Conservation (phyloP, 1,140 invertebrate genomes). For the Ptiloglossa arizonensis region DNA sequence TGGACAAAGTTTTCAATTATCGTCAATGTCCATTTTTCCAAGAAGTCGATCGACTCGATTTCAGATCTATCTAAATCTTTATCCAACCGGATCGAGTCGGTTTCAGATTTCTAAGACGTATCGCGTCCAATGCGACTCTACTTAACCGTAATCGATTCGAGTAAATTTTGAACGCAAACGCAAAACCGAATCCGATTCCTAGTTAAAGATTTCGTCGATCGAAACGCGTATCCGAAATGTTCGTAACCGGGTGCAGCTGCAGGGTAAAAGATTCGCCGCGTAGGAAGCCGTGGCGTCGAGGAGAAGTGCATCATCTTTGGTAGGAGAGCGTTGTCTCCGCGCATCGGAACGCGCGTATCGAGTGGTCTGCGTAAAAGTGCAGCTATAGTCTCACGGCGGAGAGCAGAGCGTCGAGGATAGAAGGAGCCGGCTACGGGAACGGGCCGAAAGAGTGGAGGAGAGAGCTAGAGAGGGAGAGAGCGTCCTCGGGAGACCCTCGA, state of each 20-base stretch:
- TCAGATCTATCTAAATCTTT: no score
- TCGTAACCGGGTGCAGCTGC: neutral
- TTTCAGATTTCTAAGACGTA: no score
- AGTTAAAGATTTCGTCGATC: no score
- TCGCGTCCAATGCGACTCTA: no score
- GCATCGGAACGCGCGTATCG: slow-evolving; percentile 49
- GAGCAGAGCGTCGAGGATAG: slow-evolving; percentile 9
- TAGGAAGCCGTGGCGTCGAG: neutral
- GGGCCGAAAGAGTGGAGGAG: slow-evolving; percentile 40
- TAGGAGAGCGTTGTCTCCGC: slow-evolving; percentile 55
- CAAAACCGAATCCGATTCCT: no score
- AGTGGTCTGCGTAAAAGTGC: slow-evolving; percentile 59
- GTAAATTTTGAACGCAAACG: no score
- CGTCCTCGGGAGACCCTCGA: slow-evolving; percentile 63
- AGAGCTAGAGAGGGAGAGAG: slow-evolving; percentile 60
- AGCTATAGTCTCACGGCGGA: slow-evolving; percentile 22
- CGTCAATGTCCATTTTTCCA: no score
- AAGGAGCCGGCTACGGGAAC: slow-evolving; percentile 12
- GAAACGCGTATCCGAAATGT: no score
- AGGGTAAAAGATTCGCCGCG: neutral
- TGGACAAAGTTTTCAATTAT: no score
- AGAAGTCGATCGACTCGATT: no score
- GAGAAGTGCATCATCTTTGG: slow-evolving; percentile 7
- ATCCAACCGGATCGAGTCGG: no score
- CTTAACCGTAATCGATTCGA: no score